Percentiles rank a stretch among this genome's conserved stretches.
Conservation (phyloP, 2,797 vertebrate species). For the Acanthurus lineatus region DNA sequence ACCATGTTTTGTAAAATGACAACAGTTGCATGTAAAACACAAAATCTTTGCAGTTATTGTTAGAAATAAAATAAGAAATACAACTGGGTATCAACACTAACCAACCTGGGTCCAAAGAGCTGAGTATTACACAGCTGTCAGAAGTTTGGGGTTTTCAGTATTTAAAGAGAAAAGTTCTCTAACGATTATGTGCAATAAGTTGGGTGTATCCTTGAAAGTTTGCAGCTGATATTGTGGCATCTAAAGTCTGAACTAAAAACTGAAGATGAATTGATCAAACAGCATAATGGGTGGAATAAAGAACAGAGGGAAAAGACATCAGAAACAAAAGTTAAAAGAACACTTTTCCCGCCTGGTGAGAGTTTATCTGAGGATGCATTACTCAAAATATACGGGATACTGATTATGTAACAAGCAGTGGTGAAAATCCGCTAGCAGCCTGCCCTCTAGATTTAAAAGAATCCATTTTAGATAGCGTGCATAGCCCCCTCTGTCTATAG, state of each 20-base stretch:
- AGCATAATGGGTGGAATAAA: neutral
- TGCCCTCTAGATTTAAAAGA: conserved; percentile 39
- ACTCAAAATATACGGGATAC: neutral
- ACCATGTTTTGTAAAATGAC: too few species aligned
- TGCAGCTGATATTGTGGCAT: neutral
- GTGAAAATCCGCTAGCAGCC: neutral
- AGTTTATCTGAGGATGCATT: conserved; percentile 26
- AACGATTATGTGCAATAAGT: neutral
- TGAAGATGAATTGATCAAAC: neutral
- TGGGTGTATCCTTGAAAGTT: neutral
- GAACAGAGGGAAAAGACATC: neutral
- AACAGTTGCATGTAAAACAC: too few species aligned
- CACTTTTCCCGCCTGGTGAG: neutral
- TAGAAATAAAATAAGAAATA: too few species aligned
- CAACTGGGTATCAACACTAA: too few species aligned
- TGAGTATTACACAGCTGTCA: too few species aligned
- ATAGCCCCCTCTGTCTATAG: conserved; percentile 20
- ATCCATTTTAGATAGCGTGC: conserved; percentile 36
- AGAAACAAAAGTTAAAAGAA: neutral
- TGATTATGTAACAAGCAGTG: conserved; percentile 22
- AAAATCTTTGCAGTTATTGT: too few species aligned
- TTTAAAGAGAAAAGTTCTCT: neutral
- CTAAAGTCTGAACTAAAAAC: neutral
- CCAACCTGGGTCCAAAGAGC: too few species aligned
- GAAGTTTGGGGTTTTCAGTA: too few species aligned